A percentile compares a stretch with the other conserved stretches of the same genome.
Evolutionary conservation across 2,113 vertebrate genomes (phyloP).

Genomic region (Symphodus melops): DNA sequence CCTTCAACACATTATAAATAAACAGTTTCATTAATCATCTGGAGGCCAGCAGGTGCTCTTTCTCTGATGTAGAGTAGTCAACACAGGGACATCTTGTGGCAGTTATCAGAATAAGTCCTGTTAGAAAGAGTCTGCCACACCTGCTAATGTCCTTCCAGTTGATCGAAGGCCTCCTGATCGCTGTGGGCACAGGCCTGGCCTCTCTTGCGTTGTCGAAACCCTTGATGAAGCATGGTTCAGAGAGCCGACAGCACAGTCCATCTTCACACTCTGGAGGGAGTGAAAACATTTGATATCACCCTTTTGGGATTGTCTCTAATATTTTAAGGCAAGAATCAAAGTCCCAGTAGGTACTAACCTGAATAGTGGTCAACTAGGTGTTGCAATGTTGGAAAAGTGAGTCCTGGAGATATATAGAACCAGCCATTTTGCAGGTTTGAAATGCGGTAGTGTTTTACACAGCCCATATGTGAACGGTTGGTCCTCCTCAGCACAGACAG

Average conservation of each 20-base stretch:
- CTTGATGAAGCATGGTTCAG: conserved; percentile 79
- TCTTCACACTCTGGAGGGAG: conserved; percentile 76
- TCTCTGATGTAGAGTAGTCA: neutral
- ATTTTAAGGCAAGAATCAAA: neutral
- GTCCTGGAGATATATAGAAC: conserved; percentile 86
- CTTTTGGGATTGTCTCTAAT: neutral
- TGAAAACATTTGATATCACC: neutral
- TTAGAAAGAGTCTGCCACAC: conserved; percentile 67
- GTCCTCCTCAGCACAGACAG: conserved; percentile 81
- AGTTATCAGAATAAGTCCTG: neutral
- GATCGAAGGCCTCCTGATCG: conserved; percentile 74
- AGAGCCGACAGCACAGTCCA: conserved; percentile 84
- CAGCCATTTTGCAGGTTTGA: conserved; percentile 84
- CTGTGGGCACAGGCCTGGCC: conserved; percentile 49
- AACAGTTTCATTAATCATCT: too few relatives aligned
- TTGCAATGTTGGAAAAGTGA: conserved; percentile 86
- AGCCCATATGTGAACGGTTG: conserved; percentile 56
- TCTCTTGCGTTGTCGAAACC: conserved; percentile 6
- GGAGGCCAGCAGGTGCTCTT: neutral
- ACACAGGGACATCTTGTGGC: conserved; percentile 50
- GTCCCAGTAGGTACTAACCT: conserved; percentile 66
- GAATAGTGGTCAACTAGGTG: conserved; percentile 88
- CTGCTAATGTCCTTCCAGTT: conserved; percentile 88
- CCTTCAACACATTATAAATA: too few relatives aligned
- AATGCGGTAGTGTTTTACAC: conserved; percentile 88